Percentiles rank a stretch among this genome's conserved stretches.
Evolutionary conservation across 2,797 vertebrate genomes (phyloP).

Genomic region (Amniataba percoides): DNA sequence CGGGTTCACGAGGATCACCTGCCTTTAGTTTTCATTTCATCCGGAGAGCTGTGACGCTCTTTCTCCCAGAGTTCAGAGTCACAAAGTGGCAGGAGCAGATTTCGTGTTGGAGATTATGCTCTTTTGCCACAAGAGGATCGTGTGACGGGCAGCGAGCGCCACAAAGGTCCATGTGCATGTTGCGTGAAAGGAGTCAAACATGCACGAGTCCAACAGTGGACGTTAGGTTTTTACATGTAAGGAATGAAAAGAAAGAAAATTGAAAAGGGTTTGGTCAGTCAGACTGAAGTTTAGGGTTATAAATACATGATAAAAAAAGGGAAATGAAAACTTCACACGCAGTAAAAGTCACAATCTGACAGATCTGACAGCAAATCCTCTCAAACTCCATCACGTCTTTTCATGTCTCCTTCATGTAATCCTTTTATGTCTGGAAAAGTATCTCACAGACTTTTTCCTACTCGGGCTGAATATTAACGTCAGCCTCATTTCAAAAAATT

Average conservation of each 20-base stretch:
- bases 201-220: background rate
- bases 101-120: conserved; percentile 6
- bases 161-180: conserved; percentile 10
- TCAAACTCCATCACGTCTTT: conserved; percentile 25
- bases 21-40: conserved; percentile 38
- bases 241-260: background rate
- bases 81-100: background rate
- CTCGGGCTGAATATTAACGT: conserved; percentile 41
- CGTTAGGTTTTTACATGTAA: background rate
- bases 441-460: conserved; percentile 16
- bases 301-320: conserved; percentile 26
- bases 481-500: conserved; percentile 40
- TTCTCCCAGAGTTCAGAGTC: conserved; percentile 17
- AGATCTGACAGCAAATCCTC: conserved; percentile 52
- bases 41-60: background rate
- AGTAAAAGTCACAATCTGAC: conserved; percentile 36
- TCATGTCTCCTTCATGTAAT: conserved; percentile 35
- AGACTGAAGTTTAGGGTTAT: background rate
- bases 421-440: conserved; percentile 28
- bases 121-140: background rate
- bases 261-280: conserved; percentile 21
- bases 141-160: conserved; percentile 11
- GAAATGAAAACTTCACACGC: conserved; percentile 23
- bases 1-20: conserved; percentile 63
- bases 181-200: conserved; percentile 19